Conservation (phyloP, 2,113 vertebrate genomes). For the Barnardius zonarius region DNA sequence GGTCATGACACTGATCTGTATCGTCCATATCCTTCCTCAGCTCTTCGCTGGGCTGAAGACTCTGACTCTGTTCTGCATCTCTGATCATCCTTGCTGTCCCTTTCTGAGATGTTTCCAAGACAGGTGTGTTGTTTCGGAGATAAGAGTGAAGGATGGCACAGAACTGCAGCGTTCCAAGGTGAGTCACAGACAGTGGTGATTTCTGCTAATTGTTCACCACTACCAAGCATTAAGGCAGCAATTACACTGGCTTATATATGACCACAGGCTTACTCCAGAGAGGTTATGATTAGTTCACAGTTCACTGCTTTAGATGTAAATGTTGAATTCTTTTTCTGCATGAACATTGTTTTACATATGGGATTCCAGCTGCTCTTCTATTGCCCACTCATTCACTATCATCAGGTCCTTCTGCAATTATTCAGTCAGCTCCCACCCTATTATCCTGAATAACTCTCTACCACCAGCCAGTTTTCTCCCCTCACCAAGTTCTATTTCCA, state of each 20-base stretch:
- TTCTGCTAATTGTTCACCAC: background rate
- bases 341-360: background rate
- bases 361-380: background rate
- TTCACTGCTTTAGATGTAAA: background rate
- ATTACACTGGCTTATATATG: background rate
- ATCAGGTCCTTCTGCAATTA: background rate
- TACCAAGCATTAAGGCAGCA: background rate
- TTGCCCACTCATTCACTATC: background rate
- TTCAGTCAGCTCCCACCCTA: background rate
- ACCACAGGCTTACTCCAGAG: background rate
- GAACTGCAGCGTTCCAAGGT: background rate
- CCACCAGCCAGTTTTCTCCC: background rate
- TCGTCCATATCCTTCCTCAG: accelerated
- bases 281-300: background rate
- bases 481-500: background rate
- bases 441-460: background rate
- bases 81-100: background rate
- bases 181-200: background rate
- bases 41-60: background rate
- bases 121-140: background rate
- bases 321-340: background rate
- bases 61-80: background rate
- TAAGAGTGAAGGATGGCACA: background rate
- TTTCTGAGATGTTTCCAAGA: background rate
- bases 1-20: background rate